These are phyloP conservation scores for Nasua narica DNA, from an alignment of 2,797 vertebrate genomes.

Conservation along the genomic window DNA sequence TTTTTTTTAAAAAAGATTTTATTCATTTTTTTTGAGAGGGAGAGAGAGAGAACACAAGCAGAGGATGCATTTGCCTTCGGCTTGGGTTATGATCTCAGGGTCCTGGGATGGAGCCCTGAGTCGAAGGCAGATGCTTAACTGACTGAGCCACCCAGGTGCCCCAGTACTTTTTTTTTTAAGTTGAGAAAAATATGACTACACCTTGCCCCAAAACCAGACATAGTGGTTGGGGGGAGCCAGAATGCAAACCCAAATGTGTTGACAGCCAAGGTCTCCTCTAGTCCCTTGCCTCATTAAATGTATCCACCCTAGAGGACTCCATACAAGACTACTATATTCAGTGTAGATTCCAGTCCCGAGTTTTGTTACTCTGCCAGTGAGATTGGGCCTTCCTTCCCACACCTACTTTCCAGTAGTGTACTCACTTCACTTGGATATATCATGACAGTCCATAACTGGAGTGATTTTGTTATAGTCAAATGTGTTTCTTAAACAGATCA, in stretches of 20 bases:
- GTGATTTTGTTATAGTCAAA: neutral
- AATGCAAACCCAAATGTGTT: neutral
- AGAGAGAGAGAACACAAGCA: no score
- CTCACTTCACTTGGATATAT: neutral
- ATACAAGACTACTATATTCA: neutral
- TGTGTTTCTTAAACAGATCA: neutral
- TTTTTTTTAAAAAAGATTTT: neutral
- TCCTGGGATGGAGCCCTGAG: no score
- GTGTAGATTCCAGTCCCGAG: rapidly evolving
- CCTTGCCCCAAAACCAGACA: neutral
- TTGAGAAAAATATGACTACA: neutral
- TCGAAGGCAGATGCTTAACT: no score
- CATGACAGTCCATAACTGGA: neutral
- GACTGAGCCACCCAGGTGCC: no score
- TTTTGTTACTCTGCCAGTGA: neutral
- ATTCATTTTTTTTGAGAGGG: neutral
- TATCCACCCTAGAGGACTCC: neutral
- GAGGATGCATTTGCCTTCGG: no score
- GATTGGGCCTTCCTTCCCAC: rapidly evolving
- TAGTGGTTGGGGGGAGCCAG: neutral
- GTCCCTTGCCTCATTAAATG: neutral
- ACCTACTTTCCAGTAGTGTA: neutral
- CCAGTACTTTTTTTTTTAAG: neutral
- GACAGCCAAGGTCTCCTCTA: neutral
- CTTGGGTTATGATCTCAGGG: no score